Base-by-base conservation (phyloP, 2,797 vertebrate species). In the Gymnoscopelus braueri region DNA sequence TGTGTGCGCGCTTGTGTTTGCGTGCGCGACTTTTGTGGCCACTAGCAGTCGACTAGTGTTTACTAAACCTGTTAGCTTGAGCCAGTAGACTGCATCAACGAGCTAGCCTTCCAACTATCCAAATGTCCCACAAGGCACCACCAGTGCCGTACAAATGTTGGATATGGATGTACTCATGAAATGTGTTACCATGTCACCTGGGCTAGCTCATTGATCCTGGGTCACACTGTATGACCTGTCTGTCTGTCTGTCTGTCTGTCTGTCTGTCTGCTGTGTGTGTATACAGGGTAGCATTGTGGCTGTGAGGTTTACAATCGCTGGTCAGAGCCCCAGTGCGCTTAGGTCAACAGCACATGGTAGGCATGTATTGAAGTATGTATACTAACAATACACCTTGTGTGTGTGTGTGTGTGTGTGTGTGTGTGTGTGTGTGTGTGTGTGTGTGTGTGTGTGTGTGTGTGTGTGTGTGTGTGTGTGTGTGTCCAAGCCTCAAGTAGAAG, bases 201-300 rank as follows among this genome's bases (percentile, higher is more conserved):
- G 26, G 56, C 24, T 70, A 57, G 54, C 62, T 68, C 23, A 53
- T 64, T 54, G 14, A 10, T 19, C 24, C 56, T 15, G 29, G 39
- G 39, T 44, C 39, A 44, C 39, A 44, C 2, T 44, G 39, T 51
- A 50, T 19, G 19, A 19, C 48, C 14, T 1, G 48, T 14, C 48
- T 50, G 48, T 50, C 48, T 50, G 14, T 50, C 48, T 50, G 48
- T 14, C 13, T 35, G 39, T 48, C 51, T 26, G 61, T 54, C 49
- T 56, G 70, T 63, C n/a, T 60, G 39, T 74, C 57, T 64, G 56
- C 12, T 19, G 53, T 56, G 49, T 62, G 50, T 68, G 29, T 69
- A 47, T 72, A 81, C 78, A 78, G 76, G 78, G 76, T 79, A 72
- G 49, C n/a, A 11, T 65, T 64, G 67, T 66, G 32, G 69, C 63